phyloP scores from a whole-genome alignment of 2,113 vertebrate species.

The Crotophaga sulcirostris region DNA sequence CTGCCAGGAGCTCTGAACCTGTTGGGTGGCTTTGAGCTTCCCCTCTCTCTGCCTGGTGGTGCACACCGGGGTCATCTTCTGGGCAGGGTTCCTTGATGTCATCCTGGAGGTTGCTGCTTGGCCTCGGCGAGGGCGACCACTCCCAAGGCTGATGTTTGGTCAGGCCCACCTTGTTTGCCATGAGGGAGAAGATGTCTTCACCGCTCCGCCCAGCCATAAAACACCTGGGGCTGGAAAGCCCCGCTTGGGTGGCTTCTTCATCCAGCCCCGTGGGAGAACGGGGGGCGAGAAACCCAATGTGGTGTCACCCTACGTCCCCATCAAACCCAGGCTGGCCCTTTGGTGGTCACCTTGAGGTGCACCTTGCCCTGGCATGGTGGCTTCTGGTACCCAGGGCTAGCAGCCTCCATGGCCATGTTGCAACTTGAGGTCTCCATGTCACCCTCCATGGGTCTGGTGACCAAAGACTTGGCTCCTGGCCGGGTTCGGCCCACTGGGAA shows the following conservation, averaged over 20 bases:
- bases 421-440: background rate
- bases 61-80: background rate
- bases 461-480: background rate
- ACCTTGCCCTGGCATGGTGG: accelerated
- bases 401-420: accelerated
- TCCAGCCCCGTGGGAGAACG: accelerated
- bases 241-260: background rate
- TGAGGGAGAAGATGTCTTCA: background rate
- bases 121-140: accelerated
- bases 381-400: background rate
- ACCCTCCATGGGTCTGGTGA: accelerated
- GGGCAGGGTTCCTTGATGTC: background rate
- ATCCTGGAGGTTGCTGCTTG: background rate
- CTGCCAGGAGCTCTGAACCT: background rate
- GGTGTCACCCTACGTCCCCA: background rate
- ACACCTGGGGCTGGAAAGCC: background rate
- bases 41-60: accelerated
- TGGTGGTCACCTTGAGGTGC: background rate
- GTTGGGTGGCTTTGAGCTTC: background rate
- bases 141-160: accelerated
- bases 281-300: accelerated
- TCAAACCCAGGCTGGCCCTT: accelerated
- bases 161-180: background rate
- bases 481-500: background rate
- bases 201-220: background rate